Evolutionary conservation across 2,888 invertebrate genomes (phyloP).

Genomic region (Ernsta delagoae): DNA sequence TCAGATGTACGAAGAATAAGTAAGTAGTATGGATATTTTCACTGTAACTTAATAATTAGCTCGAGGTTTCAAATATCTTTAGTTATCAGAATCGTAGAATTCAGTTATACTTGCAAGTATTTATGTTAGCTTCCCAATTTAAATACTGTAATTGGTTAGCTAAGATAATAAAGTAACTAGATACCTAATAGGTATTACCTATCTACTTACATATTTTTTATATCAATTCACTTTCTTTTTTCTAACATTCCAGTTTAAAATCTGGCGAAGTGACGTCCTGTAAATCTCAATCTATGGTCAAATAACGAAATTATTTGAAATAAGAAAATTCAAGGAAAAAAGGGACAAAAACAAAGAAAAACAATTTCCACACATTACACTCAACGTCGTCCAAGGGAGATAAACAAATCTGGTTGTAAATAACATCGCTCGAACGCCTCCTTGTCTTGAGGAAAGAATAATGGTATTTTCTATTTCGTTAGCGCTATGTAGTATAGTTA

Average conservation of each 20-base stretch:
- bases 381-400: conserved; percentile 49
- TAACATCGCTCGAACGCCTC: conserved; percentile 80
- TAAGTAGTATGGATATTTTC: too few relatives aligned
- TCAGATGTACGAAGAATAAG: too few relatives aligned
- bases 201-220: too few relatives aligned
- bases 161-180: too few relatives aligned
- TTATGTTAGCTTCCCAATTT: too few relatives aligned
- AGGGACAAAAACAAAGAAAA: conserved; percentile 5
- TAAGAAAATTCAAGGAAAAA: conserved; percentile 8
- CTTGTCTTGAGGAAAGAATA: conserved; percentile 80
- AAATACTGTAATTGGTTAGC: too few relatives aligned
- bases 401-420: conserved; percentile 78
- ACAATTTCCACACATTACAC: conserved; percentile 28
- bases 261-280: not conserved
- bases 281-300: not conserved
- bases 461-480: conserved; percentile 84
- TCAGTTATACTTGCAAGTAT: too few relatives aligned
- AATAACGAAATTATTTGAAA: not conserved
- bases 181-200: too few relatives aligned
- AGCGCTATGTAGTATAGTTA: conserved; percentile 69
- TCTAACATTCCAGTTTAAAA: not conserved
- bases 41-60: too few relatives aligned
- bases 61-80: too few relatives aligned
- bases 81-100: too few relatives aligned
- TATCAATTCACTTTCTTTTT: not conserved